Evolutionary conservation across 1,140 invertebrate species (phyloP).

Genomic region (Drosophila novamexicana): DNA sequence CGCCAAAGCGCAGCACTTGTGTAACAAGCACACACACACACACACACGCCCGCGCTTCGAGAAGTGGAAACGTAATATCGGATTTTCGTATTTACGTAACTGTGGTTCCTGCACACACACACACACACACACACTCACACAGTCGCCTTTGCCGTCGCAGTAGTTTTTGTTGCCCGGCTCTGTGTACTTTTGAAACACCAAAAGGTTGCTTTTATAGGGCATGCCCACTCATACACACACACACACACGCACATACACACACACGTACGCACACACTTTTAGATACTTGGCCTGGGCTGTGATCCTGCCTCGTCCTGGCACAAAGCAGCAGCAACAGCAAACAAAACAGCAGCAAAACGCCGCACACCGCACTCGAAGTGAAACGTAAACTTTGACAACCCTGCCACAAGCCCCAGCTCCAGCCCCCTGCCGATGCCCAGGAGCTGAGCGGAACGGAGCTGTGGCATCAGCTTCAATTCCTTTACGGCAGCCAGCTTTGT

Average conservation of each 20-base stretch:
- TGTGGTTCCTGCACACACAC: constrained; percentile 54
- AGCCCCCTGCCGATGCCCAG: constrained; percentile 9
- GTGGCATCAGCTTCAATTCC: constrained; percentile 32
- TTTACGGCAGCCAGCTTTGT: constrained; percentile 20
- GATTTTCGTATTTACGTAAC: constrained; percentile 81
- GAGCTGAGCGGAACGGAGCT: constrained; percentile 3
- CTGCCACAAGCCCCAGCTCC: constrained; percentile 11
- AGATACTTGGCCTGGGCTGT: constrained; percentile 45
- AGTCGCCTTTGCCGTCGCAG: constrained; percentile 53
- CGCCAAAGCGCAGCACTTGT: constrained; percentile 72
- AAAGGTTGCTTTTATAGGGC: constrained; percentile 73
- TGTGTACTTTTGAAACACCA: constrained; percentile 69
- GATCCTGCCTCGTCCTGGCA: constrained; percentile 35
- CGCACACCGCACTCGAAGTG: constrained; percentile 70
- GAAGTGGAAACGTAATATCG: constrained; percentile 78
- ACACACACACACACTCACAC: constrained; percentile 21
- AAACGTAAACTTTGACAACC: constrained; percentile 82
- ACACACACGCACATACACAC: constrained; percentile 9
- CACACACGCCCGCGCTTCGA: constrained; percentile 11
- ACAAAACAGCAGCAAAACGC: constrained; percentile 55
- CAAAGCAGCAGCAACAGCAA: constrained; percentile 14
- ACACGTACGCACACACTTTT: constrained; percentile 22
- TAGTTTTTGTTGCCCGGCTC: constrained; percentile 62
- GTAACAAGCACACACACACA: constrained; percentile 56
- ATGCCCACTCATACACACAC: constrained; percentile 33